Percentiles rank a stretch among this genome's conserved stretches.
phyloP scores from a whole-genome alignment of 2,113 vertebrate genomes.

The Melanostigma gelatinosum region DNA sequence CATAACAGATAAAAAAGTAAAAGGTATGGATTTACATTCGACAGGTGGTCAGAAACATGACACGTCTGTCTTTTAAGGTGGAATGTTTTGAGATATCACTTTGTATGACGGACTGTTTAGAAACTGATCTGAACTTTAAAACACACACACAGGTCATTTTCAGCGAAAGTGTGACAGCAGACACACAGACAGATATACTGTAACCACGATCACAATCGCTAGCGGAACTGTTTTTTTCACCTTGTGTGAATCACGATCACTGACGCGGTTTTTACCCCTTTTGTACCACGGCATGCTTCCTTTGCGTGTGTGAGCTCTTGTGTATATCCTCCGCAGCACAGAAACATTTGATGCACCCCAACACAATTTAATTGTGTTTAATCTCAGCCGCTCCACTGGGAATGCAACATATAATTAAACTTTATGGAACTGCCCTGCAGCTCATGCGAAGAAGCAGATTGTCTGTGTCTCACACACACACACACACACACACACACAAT shows the following conservation, averaged over 20 bases:
- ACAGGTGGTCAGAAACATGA: neutral
- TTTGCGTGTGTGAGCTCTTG: conserved; percentile 2
- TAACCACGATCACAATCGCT: neutral
- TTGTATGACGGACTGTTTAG: neutral
- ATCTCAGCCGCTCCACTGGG: conserved; percentile 83
- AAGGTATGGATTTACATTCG: neutral
- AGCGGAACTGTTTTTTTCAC: conserved; percentile 6
- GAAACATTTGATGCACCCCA: conserved; percentile 76
- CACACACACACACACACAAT: conserved; percentile 55
- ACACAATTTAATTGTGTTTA: conserved; percentile 86
- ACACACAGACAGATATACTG: neutral
- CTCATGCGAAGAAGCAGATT: conserved; percentile 67
- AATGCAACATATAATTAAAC: conserved; percentile 85
- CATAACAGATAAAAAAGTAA: neutral
- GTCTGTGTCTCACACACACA: conserved; percentile 41
- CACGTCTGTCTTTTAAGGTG: neutral
- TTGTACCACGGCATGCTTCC: conserved; percentile 10
- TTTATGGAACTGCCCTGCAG: conserved; percentile 81
- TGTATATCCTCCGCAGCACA: conserved; percentile 56
- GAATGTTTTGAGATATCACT: neutral
- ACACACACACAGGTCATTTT: neutral
- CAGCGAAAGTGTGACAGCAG: neutral
- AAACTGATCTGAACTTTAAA: neutral
- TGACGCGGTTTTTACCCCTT: conserved; percentile 10
- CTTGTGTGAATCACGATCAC: neutral